These are phyloP conservation scores for Gymnoscopelus braueri DNA, from an alignment of 2,797 vertebrate species.

Conservation along the genomic window DNA sequence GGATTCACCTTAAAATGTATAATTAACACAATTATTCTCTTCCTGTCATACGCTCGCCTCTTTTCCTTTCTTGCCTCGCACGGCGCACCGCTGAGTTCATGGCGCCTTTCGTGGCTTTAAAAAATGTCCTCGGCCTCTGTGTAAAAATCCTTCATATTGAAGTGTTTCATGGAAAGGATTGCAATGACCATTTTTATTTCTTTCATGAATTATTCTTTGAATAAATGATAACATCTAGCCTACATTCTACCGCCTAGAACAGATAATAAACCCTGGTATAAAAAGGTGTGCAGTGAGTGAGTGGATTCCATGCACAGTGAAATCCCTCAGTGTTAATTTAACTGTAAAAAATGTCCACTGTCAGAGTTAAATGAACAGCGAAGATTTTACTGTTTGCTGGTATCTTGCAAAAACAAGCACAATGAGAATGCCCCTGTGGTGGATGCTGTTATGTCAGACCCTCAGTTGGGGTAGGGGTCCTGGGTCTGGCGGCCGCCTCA, in stretches of 20 bases:
- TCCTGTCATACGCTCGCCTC: constrained; percentile 39
- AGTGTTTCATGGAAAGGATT: constrained; percentile 9
- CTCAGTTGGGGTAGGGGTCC: constrained; percentile 19
- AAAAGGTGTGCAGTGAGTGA: not conserved
- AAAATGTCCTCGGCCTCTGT: not conserved
- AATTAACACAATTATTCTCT: constrained; percentile 68
- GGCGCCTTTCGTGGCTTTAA: constrained; percentile 11
- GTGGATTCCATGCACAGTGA: not conserved
- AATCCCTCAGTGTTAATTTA: too few species aligned
- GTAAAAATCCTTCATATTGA: constrained; percentile 9
- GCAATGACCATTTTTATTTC: not conserved
- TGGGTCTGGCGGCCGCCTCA: constrained; percentile 46
- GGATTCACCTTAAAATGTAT: constrained; percentile 61
- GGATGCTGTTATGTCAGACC: constrained; percentile 61
- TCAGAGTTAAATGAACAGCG: too few species aligned
- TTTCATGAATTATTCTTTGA: not conserved
- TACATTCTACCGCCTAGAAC: too few species aligned
- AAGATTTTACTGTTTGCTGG: too few species aligned
- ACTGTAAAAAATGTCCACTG: constrained; percentile 24
- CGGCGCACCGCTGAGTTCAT: constrained; percentile 13
- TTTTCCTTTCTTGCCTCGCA: constrained; percentile 27
- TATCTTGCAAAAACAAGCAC: constrained; percentile 14
- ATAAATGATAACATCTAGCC: not conserved
- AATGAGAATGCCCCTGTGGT: constrained; percentile 48
- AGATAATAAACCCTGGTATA: too few species aligned